Evolutionary conservation across 2,888 invertebrate genomes (phyloP), one percentile per base, ranked within the genome.

Genomic region (Tuberolachnus salignus): DNA sequence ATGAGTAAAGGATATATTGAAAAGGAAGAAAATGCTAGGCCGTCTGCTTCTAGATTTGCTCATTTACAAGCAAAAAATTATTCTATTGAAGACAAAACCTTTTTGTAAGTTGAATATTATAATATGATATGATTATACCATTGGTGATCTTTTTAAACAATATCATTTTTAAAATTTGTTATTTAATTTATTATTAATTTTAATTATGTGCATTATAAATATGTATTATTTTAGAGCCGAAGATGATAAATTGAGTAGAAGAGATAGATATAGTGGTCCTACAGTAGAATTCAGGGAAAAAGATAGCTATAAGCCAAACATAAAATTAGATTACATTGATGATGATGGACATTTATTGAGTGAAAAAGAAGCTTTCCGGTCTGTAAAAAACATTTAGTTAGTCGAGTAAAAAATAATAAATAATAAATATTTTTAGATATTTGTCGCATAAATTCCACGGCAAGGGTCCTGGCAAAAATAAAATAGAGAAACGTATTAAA

Each of bases 371-470:
- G 98, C 99, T 67, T 98, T 98, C 87, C 83, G 86, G 83, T 86
- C 86, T 80, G 11, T 19, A 21, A 49, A n/a, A 23, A 57, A 55
- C 26, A 19, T 53, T 53, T 57, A 19, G 14, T 4, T n/a, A 51
- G 8, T n/a, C 66, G 21, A 23, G 21, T 66, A 16, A 23, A 42
- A 21, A 55, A 21, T 67, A 59, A n/a, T 16, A 49, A 66, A 51
- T 19, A 13, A n/a, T 26, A 67, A 19, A 59, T 49, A 34, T n/a
- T 81, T 82, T 42, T 81, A 89, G 94, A 82, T 95, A 96, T 88
- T 88, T 98, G 75, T 97, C 96, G 34, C 98, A 98, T 86, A 97
- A 98, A 87, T 99, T 99, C 88, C 99, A 99, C 87, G 99, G 99
- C 73, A 98, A 99, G 88, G 97, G 97, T 1, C 97, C 98, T 23